Evolutionary conservation across 1,140 invertebrate genomes (phyloP).

Genomic region (Planococcus citri): DNA sequence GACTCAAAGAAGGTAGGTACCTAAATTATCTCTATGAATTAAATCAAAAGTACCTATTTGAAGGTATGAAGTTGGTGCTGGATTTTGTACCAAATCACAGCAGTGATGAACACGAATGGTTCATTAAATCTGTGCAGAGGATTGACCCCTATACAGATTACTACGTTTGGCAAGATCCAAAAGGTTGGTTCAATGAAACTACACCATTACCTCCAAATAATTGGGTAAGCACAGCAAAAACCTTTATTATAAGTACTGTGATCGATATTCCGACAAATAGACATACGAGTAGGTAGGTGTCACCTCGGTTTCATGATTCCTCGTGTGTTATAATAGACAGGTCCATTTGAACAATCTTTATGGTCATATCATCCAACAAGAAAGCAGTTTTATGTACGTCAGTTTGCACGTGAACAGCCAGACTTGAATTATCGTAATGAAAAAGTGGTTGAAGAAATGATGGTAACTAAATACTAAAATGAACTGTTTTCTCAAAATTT

Average conservation of each 20-base stretch:
- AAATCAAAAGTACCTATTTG: no score
- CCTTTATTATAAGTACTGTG: no score
- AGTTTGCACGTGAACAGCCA: conserved; percentile 54
- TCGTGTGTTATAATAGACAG: no score
- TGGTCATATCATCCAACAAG: conserved; percentile 52
- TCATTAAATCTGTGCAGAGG: conserved; percentile 45
- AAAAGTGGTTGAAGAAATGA: conserved; percentile 29
- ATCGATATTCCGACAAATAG: no score
- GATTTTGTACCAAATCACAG: conserved; percentile 80
- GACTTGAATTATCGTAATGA: conserved; percentile 39
- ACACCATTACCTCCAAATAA: conserved; percentile 51
- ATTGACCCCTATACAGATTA: conserved; percentile 51
- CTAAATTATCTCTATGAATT: no score
- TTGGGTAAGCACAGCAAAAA: conserved; percentile 43
- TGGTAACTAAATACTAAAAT: background rate
- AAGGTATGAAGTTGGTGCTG: conserved; percentile 61
- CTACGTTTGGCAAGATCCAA: conserved; percentile 59
- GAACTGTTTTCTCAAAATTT: no score
- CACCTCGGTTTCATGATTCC: no score
- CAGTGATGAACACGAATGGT: conserved; percentile 65
- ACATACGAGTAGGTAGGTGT: no score
- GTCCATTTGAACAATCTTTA: conserved; percentile 41
- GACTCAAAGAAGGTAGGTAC: no score
- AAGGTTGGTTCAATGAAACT: conserved; percentile 33
- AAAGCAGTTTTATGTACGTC: conserved; percentile 61